These are phyloP conservation scores for Parazoanthus atlanticus DNA, from an alignment of 92 coral and sea anemone species.

Conservation along the genomic window DNA sequence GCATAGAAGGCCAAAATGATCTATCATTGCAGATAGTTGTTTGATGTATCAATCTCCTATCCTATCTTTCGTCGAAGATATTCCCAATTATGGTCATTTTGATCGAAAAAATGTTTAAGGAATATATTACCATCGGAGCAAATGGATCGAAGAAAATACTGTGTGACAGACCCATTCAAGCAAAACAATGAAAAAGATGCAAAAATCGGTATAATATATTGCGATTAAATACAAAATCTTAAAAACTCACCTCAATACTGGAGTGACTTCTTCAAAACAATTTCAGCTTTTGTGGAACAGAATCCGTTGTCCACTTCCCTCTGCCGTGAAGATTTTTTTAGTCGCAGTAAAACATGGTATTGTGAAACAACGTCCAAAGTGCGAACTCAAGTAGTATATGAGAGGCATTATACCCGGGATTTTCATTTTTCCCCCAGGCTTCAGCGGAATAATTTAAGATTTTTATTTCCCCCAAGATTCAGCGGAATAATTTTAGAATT, in stretches of 20 bases:
- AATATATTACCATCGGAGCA: neutral
- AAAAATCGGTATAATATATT: neutral
- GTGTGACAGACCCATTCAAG: neutral
- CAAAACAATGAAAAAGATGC: neutral
- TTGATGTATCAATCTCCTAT: neutral
- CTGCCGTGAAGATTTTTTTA: neutral
- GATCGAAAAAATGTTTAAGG: neutral
- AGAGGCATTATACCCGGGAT: no score
- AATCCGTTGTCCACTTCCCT: neutral
- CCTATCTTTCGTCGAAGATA: no score
- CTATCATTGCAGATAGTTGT: neutral
- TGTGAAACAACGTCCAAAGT: neutral
- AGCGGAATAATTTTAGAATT: no score
- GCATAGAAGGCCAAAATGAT: neutral
- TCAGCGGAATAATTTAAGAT: no score
- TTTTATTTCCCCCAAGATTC: no score
- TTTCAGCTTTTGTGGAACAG: neutral
- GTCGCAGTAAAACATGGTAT: neutral
- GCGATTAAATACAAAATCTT: neutral
- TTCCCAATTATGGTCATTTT: neutral
- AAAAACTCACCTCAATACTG: neutral
- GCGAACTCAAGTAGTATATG: neutral
- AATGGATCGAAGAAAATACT: neutral
- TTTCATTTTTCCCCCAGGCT: no score
- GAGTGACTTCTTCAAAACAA: neutral